Evolutionary conservation across 2,113 vertebrate genomes (phyloP), one percentile per base, ranked within the genome.

Genomic region (Excalfactoria chinensis): DNA sequence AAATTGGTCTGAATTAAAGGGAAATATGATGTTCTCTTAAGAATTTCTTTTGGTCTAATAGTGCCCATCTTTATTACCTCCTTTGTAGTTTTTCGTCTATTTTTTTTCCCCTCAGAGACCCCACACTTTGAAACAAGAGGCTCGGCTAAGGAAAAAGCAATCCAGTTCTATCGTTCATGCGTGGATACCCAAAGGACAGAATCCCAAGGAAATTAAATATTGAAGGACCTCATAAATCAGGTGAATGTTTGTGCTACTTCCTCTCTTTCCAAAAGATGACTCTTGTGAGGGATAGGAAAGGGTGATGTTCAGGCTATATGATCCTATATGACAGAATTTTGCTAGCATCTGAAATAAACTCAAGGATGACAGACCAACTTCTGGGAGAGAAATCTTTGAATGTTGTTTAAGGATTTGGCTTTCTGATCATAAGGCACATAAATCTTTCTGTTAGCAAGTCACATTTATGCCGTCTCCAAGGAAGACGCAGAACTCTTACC

Each of bases 131-230:
- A 90, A 83, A 43, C 20, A 73, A 83, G 40, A 79, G 91, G 85
- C 34, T 97, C 98, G 87, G 98, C 98, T 13, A 96, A 97, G 53
- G 97, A 98, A 90, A 99, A 99, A 95, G 98, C 98, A 59, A 97
- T 97, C 81, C 91, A 51, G 16, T 99, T 99, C 97, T 99, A 98
- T 93, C 95, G 6, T 20, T 98, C 98, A 83, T 99, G 99, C 90
- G 98, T 99, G 98, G 96, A 99, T 89, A 98, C 94, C 4, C 83
- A 79, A 67, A 95, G 55, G 68, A 98, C 98, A 92, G 98, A 98
- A 49, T 97, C 90, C 1, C 95, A 95, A 64, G 98, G 98, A 67
- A 85, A 88, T 68, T 96, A 98, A 60, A 98, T 98, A 19, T 94
- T 99, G 93, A 97, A 97, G 82, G 79, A 97, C 53, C 94, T 99